Base-by-base conservation (phyloP, 2,113 vertebrate species). In the Gavia stellata region DNA sequence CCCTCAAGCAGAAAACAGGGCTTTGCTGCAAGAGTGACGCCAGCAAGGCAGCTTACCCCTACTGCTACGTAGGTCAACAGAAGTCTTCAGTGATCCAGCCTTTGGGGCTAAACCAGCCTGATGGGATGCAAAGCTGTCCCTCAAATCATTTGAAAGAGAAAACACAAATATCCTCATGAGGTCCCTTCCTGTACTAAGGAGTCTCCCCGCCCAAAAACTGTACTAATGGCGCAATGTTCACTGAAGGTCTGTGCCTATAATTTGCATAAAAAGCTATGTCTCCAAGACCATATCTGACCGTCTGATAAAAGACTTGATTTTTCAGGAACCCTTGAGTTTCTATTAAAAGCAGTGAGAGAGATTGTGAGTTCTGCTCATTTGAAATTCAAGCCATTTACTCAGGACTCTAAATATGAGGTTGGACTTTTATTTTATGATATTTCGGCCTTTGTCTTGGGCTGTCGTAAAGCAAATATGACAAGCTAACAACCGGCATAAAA, bases 401-500 rank as follows among this genome's bases (percentile, higher is more conserved):
- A 53, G 49, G 10, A 94, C 36, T 72, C 61, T 90, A 95, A 96
- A 81, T 75, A 70, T 14, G 40, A 58, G 83, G 15, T 38, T 94
- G 92, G 42, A 88, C 75, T 83, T 95, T 55, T 81, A 59, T 91
- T 92, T 94, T 86, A 52, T 73, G n/a, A 74, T 67, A 36, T 82
- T 78, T 10, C 89, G 80, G 86, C 83, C 94, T 95, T 96, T 94
- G 91, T 89, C 88, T 95, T 56, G 73, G 44, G 73, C 73, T 84
- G 73, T 86, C 3, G 0, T 88, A 93, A 93, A 92, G 72, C 29
- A 78, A 92, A 79, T 19, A 61, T 23, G 77, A 81, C 92, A 94
- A 93, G 79, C 62, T 80, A 90, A 47, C 61, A 55, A 74, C 74
- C 59, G 28, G 77, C 56, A 79, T 86, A 81, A 86, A 78, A 61